Evolutionary conservation across 1,140 invertebrate species (phyloP), one percentile per base, ranked within the genome.

Genomic region (Choristoneura fumiferana): DNA sequence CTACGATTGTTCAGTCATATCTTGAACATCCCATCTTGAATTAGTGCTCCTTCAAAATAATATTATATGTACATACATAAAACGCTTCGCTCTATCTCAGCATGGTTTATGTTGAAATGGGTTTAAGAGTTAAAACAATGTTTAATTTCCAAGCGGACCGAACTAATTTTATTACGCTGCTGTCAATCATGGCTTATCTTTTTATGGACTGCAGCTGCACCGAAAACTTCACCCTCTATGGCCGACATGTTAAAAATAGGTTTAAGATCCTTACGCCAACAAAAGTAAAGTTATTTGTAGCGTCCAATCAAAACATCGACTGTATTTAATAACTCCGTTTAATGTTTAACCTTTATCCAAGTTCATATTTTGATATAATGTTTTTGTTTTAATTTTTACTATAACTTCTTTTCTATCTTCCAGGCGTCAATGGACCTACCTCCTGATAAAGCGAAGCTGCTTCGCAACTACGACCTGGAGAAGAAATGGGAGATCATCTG

Each of bases 401-500:
- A 37, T 53, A 38, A 38, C 15, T 0, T 12, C 9, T 29, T 53
- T 60, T 52, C 22, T 54, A 61, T 69, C 33, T 78, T 80, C 0
- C 90, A 98, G 96, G 96, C 96, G 43, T 97, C 96, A 17, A 99
- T 99, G 98, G 98, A 99, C 90, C 91, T 99, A 65, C 98, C 98
- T 9, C 97, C 98, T 12, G 98, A 99, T 89, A 99, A 99, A 90
- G 97, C 98, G 60, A 99, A 99, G 90, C 92, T 99, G 6, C 91
- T 99, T 43, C 97, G 97, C 75, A 96, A 97, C 81, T 99, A 99
- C 83, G 97, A 99, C 90, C 95, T 97, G 81, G 96, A 98, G 79
- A 99, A 98, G 84, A 99, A 99, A 91, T 99, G 98, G 98, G 98
- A 99, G 85, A 96, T 99, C 81, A 98, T 99, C 89, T 98, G 98